phyloP scores from a whole-genome alignment of 2,113 vertebrate species.

The Eublepharis macularius region DNA sequence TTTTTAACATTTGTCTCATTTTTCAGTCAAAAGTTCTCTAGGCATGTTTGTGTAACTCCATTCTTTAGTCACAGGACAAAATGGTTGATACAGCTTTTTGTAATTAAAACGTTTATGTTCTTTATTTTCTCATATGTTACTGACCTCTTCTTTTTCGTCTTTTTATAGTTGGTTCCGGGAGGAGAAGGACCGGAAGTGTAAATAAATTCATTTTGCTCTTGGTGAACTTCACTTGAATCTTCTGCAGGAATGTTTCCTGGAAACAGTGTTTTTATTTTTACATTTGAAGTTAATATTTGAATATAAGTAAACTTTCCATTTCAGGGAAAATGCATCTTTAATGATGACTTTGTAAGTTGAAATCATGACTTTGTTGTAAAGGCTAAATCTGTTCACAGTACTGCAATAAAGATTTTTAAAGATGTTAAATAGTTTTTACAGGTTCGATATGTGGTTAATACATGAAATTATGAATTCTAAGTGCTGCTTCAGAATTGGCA shows the following conservation, averaged over 20 bases:
- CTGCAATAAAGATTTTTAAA: constrained; percentile 54
- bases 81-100: background rate
- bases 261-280: constrained; percentile 26
- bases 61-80: background rate
- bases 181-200: constrained; percentile 97
- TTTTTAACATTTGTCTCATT: background rate
- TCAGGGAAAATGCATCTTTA: constrained; percentile 46
- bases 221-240: constrained; percentile 30
- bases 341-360: constrained; percentile 59
- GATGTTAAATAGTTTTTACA: background rate
- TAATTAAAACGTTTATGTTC: background rate
- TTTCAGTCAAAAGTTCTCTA: background rate
- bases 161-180: constrained; percentile 92
- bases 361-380: constrained; percentile 60
- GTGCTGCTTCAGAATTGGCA: background rate
- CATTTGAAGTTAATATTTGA: constrained; percentile 44
- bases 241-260: background rate
- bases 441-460: background rate
- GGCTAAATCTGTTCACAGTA: constrained; percentile 48
- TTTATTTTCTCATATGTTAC: constrained; percentile 14
- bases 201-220: constrained; percentile 46
- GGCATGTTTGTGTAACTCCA: background rate
- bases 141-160: constrained; percentile 19
- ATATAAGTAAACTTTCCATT: constrained; percentile 47
- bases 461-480: background rate